phyloP scores from a whole-genome alignment of 1,140 invertebrate genomes.

The Pemphigus obesinymphae region DNA sequence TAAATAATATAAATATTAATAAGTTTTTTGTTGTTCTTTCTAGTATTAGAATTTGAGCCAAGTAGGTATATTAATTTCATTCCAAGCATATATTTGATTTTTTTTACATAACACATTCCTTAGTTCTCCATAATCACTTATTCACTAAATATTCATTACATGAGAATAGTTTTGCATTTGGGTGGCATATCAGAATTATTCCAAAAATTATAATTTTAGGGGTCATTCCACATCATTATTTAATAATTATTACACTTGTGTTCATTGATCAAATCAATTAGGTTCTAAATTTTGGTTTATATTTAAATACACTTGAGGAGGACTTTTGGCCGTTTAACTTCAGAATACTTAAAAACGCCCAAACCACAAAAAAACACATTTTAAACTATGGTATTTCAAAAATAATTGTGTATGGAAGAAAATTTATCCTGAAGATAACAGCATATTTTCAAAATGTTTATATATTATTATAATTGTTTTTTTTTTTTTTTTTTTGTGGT shows the following conservation, averaged over 20 bases:
- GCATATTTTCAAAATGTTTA: too few species aligned
- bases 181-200: neutral
- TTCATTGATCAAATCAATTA: neutral
- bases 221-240: neutral
- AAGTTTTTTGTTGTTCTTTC: neutral
- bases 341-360: too few species aligned
- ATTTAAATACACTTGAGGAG: neutral
- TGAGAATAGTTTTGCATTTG: neutral
- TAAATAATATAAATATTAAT: neutral
- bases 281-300: neutral
- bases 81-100: neutral
- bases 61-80: neutral
- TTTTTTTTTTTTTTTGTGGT: too few species aligned
- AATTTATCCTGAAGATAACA: too few species aligned
- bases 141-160: neutral
- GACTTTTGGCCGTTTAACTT: too few species aligned
- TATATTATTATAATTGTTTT: too few species aligned
- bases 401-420: too few species aligned
- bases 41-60: neutral
- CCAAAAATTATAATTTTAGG: neutral
- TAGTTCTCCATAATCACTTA: neutral
- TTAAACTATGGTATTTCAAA: too few species aligned
- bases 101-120: constrained; percentile 17
- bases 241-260: neutral
- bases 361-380: too few species aligned